Conservation (phyloP, 1,140 invertebrate genomes). For the Zaprionus kolodkinae region DNA sequence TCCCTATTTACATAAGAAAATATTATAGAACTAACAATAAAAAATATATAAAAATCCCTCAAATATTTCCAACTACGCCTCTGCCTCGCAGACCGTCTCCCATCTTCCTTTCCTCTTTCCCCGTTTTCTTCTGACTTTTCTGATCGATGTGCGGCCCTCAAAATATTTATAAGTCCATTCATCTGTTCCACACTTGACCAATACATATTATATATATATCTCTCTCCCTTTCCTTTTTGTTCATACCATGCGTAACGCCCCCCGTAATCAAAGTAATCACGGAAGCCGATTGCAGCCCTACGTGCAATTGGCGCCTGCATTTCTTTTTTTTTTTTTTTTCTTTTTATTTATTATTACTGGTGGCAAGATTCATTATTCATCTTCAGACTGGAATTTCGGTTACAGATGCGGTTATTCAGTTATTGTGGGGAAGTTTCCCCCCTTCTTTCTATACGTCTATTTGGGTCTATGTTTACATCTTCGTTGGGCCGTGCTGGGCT, state of each 20-base stretch:
- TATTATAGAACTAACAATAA: no score
- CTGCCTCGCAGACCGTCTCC: background rate
- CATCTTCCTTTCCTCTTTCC: background rate
- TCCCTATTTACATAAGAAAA: no score
- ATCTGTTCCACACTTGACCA: conserved; percentile 43
- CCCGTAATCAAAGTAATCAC: conserved; percentile 37
- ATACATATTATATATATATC: background rate
- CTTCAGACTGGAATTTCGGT: conserved; percentile 17
- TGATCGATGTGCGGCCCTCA: conserved; percentile 71
- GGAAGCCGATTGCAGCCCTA: conserved; percentile 37
- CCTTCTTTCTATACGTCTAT: background rate
- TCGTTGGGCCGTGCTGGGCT: conserved; percentile 40
- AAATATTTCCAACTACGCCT: background rate
- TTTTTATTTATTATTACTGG: background rate
- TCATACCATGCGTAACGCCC: conserved; percentile 21
- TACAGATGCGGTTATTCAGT: background rate
- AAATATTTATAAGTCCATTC: conserved; percentile 83
- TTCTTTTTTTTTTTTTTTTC: conserved; percentile 40
- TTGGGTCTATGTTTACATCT: conserved; percentile 44
- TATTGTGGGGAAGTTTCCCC: conserved; percentile 20
- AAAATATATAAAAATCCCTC: background rate
- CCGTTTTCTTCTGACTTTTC: background rate
- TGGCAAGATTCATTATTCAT: conserved; percentile 64
- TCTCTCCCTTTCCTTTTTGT: conserved; percentile 5
- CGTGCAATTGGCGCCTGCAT: conserved; percentile 76